Conservation (phyloP, 2,797 vertebrate genomes). For the Antennarius maculatus region DNA sequence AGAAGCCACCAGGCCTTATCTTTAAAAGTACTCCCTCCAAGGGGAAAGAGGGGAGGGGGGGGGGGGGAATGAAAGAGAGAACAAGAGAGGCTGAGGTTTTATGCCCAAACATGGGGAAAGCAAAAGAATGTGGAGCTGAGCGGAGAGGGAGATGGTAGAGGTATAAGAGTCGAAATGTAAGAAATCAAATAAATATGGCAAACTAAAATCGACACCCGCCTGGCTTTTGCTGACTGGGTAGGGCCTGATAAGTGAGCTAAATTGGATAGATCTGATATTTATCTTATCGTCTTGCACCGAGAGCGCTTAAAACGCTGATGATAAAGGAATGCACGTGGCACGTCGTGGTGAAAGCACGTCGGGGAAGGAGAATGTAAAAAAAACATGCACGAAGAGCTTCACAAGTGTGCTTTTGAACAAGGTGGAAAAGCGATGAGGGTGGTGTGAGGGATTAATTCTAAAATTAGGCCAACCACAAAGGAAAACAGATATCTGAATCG, state of each 20-base stretch:
- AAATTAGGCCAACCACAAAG: constrained; percentile 73
- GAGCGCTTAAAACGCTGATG: constrained; percentile 69
- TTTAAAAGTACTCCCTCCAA: constrained; percentile 68
- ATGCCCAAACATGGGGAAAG: constrained; percentile 38
- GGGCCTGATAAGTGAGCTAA: constrained; percentile 84
- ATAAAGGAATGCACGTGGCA: constrained; percentile 68
- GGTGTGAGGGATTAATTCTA: constrained; percentile 65
- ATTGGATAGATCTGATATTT: constrained; percentile 83
- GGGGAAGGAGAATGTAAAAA: constrained; percentile 55
- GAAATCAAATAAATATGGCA: constrained; percentile 75
- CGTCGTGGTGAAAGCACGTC: constrained; percentile 59
- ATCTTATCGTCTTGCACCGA: constrained; percentile 80
- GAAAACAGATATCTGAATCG: constrained; percentile 20
- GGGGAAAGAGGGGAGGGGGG: constrained; percentile 45
- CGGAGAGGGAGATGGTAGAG: constrained; percentile 44
- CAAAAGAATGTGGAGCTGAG: constrained; percentile 43
- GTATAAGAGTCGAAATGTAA: constrained; percentile 61
- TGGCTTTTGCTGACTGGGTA: constrained; percentile 82
- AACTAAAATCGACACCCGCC: constrained; percentile 81
- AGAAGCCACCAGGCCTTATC: constrained; percentile 78
- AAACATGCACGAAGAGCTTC: constrained; percentile 64
- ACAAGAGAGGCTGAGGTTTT: constrained; percentile 52
- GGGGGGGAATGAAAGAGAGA: constrained; percentile 61
- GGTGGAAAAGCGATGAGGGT: constrained; percentile 72
- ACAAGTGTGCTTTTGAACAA: constrained; percentile 68